phyloP scores from a whole-genome alignment of 2,113 vertebrate genomes.

The Struthio camelus region DNA sequence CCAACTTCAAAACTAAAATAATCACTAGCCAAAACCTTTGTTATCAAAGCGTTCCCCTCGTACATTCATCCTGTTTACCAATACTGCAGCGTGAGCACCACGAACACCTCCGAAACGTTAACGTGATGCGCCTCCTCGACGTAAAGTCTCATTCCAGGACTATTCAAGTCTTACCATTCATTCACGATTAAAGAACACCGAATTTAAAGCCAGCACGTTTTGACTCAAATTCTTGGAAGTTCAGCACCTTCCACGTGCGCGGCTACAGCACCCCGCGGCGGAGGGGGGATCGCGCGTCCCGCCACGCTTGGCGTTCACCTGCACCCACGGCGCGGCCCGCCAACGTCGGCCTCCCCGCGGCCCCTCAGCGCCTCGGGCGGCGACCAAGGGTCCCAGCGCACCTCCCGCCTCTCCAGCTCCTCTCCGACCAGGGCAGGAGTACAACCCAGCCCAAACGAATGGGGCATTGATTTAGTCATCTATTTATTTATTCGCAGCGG shows the following conservation, averaged over 20 bases:
- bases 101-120: rapidly evolving
- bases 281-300: neutral
- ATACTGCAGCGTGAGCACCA: rapidly evolving
- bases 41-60: neutral
- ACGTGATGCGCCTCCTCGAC: neutral
- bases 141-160: neutral
- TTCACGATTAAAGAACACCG: too few relatives aligned
- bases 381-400: too few relatives aligned
- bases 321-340: too few relatives aligned
- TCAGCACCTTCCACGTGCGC: neutral
- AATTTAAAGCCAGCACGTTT: neutral
- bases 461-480: too few relatives aligned
- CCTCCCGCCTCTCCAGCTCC: neutral
- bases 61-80: neutral
- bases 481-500: neutral
- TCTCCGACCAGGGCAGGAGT: too few relatives aligned
- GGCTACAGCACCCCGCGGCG: rapidly evolving
- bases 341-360: too few relatives aligned
- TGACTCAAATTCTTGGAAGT: neutral
- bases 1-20: neutral
- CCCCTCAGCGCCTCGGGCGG: too few relatives aligned
- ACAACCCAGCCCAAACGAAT: neutral
- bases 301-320: too few relatives aligned
- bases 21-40: neutral
- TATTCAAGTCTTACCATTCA: neutral